Conservation (phyloP, 2,888 invertebrate genomes). For the Acrobeloides nanus region DNA sequence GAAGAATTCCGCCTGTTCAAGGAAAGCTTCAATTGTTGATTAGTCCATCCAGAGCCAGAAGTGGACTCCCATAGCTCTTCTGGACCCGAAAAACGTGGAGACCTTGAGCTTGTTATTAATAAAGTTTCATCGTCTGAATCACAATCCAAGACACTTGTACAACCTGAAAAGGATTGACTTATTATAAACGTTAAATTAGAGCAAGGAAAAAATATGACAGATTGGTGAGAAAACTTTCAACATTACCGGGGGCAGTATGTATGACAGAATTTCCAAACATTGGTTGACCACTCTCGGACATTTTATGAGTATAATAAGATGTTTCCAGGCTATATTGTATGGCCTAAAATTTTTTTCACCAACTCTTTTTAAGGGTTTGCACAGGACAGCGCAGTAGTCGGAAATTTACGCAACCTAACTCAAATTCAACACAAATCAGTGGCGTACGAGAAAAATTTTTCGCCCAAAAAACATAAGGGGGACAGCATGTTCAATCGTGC, state of each 20-base stretch:
- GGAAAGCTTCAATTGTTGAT: constrained; percentile 44
- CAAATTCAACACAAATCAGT: too few relatives aligned
- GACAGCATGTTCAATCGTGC: too few relatives aligned
- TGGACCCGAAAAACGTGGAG: constrained; percentile 24
- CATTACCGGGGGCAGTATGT: constrained; percentile 44
- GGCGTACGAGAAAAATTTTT: neutral
- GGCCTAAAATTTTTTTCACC: constrained; percentile 23
- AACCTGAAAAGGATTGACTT: constrained; percentile 29
- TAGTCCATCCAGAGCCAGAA: constrained; percentile 39
- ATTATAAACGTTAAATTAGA: too few relatives aligned
- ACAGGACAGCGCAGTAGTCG: too few relatives aligned
- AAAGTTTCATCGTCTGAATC: constrained; percentile 30
- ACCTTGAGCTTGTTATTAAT: constrained; percentile 15
- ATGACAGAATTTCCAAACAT: constrained; percentile 45
- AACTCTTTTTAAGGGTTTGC: too few relatives aligned
- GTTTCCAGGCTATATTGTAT: constrained; percentile 50
- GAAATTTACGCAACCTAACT: too few relatives aligned
- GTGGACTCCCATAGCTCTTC: constrained; percentile 47
- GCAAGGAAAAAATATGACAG: too few relatives aligned
- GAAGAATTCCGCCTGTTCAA: constrained; percentile 29
- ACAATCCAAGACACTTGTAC: constrained; percentile 41
- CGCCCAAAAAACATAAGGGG: too few relatives aligned
- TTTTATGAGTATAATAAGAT: constrained; percentile 34
- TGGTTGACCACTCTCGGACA: constrained; percentile 41
- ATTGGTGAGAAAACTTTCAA: neutral